Percentiles rank a stretch among this genome's conserved stretches.
phyloP scores from a whole-genome alignment of 2,888 invertebrate genomes.

The Anoplius nigerrimus region DNA sequence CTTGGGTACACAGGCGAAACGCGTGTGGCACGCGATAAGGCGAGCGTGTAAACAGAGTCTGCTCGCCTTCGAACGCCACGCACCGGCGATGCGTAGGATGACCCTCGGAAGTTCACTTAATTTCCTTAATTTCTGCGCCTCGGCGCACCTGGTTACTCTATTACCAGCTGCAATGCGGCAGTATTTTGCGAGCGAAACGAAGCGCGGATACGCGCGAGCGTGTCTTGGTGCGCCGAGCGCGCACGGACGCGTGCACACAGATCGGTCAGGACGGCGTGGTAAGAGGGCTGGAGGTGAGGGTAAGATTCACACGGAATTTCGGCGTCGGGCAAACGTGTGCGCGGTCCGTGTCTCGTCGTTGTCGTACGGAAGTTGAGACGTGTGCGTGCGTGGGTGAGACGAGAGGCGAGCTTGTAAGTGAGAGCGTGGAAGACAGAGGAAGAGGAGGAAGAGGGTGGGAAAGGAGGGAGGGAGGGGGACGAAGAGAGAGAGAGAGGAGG shows the following conservation, averaged over 20 bases:
- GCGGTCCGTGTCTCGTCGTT: conserved; percentile 18
- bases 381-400: conserved; percentile 7
- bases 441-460: conserved; percentile 23
- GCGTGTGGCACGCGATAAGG: too few relatives aligned
- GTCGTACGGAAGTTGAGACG: conserved; percentile 5
- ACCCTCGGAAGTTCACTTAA: conserved; percentile 8
- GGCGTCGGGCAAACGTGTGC: conserved; percentile 41
- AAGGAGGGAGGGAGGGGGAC: conserved; percentile 25
- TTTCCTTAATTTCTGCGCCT: conserved; percentile 18
- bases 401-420: conserved; percentile 15
- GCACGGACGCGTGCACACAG: conserved; percentile 25
- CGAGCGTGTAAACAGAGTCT: too few relatives aligned
- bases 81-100: background rate
- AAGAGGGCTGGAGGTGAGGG: conserved; percentile 24
- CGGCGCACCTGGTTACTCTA: conserved; percentile 33
- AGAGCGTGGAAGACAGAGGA: conserved; percentile 24
- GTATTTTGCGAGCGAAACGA: conserved; percentile 56
- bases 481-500: conserved; percentile 22
- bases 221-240: conserved; percentile 32
- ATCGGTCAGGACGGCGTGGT: conserved; percentile 32
- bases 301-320: conserved; percentile 59
- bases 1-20: too few relatives aligned
- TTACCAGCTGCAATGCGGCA: conserved; percentile 56
- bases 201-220: conserved; percentile 43
- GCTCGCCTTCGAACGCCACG: too few relatives aligned